phyloP scores from a whole-genome alignment of 1,140 invertebrate species.

The Brachionus plicatilis region DNA sequence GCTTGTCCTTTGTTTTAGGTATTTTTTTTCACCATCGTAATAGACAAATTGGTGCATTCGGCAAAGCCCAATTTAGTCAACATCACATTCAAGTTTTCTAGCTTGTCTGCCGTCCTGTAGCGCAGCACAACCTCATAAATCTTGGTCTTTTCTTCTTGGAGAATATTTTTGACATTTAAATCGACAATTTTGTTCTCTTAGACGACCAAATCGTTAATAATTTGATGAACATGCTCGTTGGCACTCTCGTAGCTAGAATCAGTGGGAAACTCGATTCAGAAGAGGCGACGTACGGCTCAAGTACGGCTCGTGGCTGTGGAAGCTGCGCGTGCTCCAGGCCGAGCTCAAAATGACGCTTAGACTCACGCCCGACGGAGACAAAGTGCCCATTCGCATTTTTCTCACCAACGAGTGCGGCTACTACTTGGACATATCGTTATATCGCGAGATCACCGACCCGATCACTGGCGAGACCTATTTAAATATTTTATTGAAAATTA shows the following conservation, averaged over 20 bases:
- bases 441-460: conserved; percentile 81
- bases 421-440: conserved; percentile 85
- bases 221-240: neutral
- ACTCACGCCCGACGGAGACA: conserved; percentile 56
- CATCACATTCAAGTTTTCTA: neutral
- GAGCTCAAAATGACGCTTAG: conserved; percentile 75
- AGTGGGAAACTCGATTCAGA: neutral
- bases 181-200: neutral
- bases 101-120: neutral
- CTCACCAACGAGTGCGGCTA: conserved; percentile 94
- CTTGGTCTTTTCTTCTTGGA: neutral
- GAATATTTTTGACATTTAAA: neutral
- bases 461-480: conserved; percentile 68
- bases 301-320: conserved; percentile 87
- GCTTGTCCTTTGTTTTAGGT: neutral
- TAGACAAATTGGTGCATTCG: neutral
- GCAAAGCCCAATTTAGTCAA: neutral
- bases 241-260: neutral
- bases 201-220: neutral
- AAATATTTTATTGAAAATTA: no score
- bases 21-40: conserved; percentile 18
- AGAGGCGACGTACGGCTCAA: conserved; percentile 63
- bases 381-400: conserved; percentile 79
- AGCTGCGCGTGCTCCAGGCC: conserved; percentile 79
- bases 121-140: neutral